Base-by-base conservation (phyloP, 2,797 vertebrate genomes). In the Acrossocheilus fasciatus region DNA sequence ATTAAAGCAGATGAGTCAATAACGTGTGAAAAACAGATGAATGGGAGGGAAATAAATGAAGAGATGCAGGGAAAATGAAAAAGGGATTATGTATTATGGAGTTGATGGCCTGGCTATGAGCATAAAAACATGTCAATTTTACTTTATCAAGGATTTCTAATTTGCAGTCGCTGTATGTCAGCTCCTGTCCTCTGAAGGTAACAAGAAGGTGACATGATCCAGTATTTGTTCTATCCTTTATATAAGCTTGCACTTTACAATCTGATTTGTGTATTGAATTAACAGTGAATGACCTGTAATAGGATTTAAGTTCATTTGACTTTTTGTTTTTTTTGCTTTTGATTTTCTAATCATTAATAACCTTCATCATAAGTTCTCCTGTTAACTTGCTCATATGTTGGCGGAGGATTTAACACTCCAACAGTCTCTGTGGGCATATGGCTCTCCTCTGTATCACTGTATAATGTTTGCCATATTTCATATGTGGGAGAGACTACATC, bases 21-120 rank as follows among this genome's bases (percentile, higher is more conserved):
- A 86, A 86, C 2, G 30, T 85, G 45, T 54, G 68, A 73, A 86
- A 69, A 86, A 47, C 77, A 86, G 76, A 80, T 80, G 76, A 81
- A 81, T 81, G 30, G 50, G 69, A 81, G 52, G 23, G 3, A 81
- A 86, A 86, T 81, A 64, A 74, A 50, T 52, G 54, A 64, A 73
- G 39, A 81, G 66, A 47, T 8, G 18, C 50, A 8, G 20, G 9
- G 41, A 18, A 34, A 79, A 72, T 85, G 17, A 70, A 70, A 47
- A 62, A 8, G 9, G 20, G 39, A 62, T 62, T 59, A 26, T 85
- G 50, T 45, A 59, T 72, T 79, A 47, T 52, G 39, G 83, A 68
- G 45, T 6, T 70, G 76, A 85, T 72, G 39, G 66, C 41, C 50
- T 59, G 41, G 12, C n/a, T 26, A 20, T 62, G 74, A 30, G n/a